phyloP scores from a whole-genome alignment of 1,140 invertebrate species.

The Papilio aristodemus region DNA sequence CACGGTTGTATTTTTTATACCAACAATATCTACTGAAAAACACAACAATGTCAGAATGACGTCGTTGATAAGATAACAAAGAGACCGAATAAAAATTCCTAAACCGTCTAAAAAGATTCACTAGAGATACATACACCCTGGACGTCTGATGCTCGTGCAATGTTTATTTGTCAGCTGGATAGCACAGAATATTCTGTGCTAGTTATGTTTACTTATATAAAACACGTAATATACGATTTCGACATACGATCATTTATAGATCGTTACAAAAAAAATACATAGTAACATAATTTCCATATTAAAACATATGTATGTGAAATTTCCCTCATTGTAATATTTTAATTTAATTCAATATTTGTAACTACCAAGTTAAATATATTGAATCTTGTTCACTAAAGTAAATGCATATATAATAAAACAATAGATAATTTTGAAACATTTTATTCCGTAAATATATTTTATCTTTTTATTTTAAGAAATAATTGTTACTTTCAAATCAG shows the following conservation, averaged over 20 bases:
- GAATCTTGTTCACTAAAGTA: no score
- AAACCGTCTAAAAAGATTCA: not conserved
- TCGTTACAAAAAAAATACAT: no score
- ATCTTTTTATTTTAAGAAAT: no score
- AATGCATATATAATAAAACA: not conserved
- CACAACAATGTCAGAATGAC: not conserved
- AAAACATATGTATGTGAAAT: no score
- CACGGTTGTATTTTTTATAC: not conserved
- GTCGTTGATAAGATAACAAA: slow-evolving; percentile 10
- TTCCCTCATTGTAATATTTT: no score
- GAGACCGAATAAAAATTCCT: not conserved
- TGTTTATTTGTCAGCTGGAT: not conserved
- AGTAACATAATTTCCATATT: no score
- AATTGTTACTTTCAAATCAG: not conserved
- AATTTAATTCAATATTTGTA: no score
- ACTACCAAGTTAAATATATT: no score
- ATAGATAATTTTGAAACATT: not conserved
- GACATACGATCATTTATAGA: no score
- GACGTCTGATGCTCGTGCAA: not conserved
- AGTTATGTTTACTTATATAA: no score
- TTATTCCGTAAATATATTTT: not conserved
- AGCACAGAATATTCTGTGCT: no score
- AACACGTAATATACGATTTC: no score
- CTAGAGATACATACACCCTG: not conserved
- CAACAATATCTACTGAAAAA: slow-evolving; percentile 14